Base-by-base conservation (phyloP, 2,888 invertebrate genomes). In the Chalcis sispes region DNA sequence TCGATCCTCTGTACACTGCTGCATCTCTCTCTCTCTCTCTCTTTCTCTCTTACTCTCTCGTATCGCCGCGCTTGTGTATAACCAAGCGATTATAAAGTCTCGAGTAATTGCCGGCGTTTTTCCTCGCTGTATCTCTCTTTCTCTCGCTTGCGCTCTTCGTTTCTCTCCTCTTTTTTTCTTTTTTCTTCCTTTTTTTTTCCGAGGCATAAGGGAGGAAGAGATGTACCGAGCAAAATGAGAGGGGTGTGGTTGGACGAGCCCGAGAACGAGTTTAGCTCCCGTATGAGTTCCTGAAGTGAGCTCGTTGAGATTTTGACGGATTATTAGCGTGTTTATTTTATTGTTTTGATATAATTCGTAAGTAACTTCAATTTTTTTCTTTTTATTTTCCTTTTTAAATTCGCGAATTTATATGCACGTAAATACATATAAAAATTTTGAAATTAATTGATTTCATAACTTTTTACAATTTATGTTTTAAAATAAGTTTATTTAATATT, bases 51-150 rank as follows among this genome's bases (percentile, higher is more conserved):
- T 20, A 8, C 65, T 23, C 54, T 36, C 58, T 48, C 18, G 25
- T 8, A 23, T 7, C 32, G 8, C 32, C 4, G 54, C 23, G 50
- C 20, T 13, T 36, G 4, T 46, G 40, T 58, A 69, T 29, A 64
- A 83, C 82, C 81, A 82, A 81, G 82, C 81, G 85, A 84, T 84
- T 85, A 83, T 84, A 83, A 83, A 83, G 82, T 84, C 81, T 81
- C 81, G 76, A 79, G 78, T 72, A 75, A 78, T 78, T 75, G 75
- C 54, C 36, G 72, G 73, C 73, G 69, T 46, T 72, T 70, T 62
- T 75, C 75, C 23, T 40, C 23, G 29, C 15, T 58, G 23, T 7
- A 4, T 52, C n/a, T 52, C n/a, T n/a, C 23, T 52, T 32, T 2
- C 15, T 36, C 52, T n/a, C n/a, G n/a, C n/a, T n/a, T n/a, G n/a